Evolutionary conservation across 2,888 invertebrate species (phyloP), one percentile per base, ranked within the genome.

Genomic region (Alloscopus bannaensis): DNA sequence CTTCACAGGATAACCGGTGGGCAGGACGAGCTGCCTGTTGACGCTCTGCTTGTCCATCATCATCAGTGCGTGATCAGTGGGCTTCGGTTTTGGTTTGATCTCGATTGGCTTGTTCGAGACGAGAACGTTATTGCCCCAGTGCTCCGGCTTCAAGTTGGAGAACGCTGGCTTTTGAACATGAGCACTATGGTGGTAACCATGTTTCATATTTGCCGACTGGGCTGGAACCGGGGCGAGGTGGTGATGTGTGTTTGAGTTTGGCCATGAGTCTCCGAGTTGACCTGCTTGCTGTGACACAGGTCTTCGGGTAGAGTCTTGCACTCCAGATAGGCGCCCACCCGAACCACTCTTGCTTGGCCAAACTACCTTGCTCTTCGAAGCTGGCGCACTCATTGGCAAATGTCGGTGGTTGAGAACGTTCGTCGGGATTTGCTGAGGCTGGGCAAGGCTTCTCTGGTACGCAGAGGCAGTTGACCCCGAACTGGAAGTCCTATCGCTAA

Each of bases 201-300:
- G n/a, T n/a, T n/a, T n/a, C n/a, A n/a, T n/a, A n/a, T n/a, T n/a
- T 1, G 2, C 26, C 16, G 20, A 36, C 2, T 22, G 20, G n/a
- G 62, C 18, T 11, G 64, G 45, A 22, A 81, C 83, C 20, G 84
- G 84, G 16, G 84, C 82, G 20, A 86, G 64, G 59, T 84, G 84
- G 59, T 86, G 86, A 69, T 86, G 86, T n/a, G 84, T 83, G 60
- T 84, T 86, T 16, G 84, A 75, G 73, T 86, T 86, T 0, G 86
- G 86, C 86, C 86, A 86, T 8, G 84, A 84, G 45, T 86, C 86
- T 16, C 83, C 81, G 57, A 86, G 79, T 52, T 85, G 84, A 47
- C 86, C 86, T 22, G 84, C 84, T 29, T 84, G 83, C 70, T 84
- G 84, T 11, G 84, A 82, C 22, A 86, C 84, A 22, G 86, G 86